Percentiles rank a stretch among this genome's conserved stretches.
Conservation (phyloP, 1,140 invertebrate species). For the Drosophila albomicans region DNA sequence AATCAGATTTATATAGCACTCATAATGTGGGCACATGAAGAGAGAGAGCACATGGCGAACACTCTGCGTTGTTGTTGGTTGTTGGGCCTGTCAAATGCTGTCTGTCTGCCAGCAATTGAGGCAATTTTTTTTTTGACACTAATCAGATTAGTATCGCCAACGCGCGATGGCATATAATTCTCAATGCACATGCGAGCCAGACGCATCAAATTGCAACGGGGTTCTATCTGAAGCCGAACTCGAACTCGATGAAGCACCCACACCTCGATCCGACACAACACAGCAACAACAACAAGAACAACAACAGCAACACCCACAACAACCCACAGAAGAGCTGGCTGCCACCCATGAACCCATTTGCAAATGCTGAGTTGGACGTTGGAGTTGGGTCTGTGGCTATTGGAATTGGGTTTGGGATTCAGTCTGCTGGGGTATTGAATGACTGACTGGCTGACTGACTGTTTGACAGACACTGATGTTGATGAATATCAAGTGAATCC, state of each 20-base stretch:
- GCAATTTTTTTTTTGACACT: constrained; percentile 77
- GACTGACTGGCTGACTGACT: constrained; percentile 66
- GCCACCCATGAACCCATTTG: constrained; percentile 53
- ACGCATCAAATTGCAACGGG: constrained; percentile 80
- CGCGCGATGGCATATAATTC: constrained; percentile 71
- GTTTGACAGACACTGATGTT: constrained; percentile 84
- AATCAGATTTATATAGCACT: constrained; percentile 21
- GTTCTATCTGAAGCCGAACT: constrained; percentile 12
- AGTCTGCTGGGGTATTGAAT: constrained; percentile 66
- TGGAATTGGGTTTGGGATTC: constrained; percentile 23
- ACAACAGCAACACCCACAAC: constrained; percentile 6
- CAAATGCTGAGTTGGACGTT: constrained; percentile 64
- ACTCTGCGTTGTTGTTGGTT: background rate
- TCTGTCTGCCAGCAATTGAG: constrained; percentile 55
- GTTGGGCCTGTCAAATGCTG: constrained; percentile 26
- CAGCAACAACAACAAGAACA: constrained; percentile 38
- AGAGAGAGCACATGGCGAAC: background rate
- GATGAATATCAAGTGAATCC: constrained; percentile 85
- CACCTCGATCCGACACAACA: background rate
- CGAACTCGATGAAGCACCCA: no score
- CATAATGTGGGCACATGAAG: constrained; percentile 10
- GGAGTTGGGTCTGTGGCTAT: constrained; percentile 44
- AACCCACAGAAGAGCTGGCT: background rate
- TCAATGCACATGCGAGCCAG: constrained; percentile 60
- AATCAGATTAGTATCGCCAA: constrained; percentile 84